These are phyloP conservation scores for Thalassaphorura encarpata DNA, from an alignment of 1,140 invertebrate genomes.

Conservation along the genomic window DNA sequence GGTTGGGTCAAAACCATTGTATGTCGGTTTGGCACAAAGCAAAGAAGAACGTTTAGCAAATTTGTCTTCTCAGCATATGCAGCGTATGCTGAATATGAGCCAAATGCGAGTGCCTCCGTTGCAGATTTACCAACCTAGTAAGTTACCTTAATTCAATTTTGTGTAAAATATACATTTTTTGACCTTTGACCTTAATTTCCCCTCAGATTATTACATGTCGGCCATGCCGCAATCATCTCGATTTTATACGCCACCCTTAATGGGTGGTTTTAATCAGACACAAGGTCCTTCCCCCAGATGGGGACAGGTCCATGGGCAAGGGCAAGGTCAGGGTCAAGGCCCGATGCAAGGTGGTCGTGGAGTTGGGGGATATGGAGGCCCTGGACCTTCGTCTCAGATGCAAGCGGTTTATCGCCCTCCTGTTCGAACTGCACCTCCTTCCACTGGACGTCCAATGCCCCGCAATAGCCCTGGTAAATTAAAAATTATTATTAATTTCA, in stretches of 20 bases:
- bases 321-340: slow-evolving; percentile 38
- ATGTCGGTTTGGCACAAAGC: slow-evolving; percentile 94
- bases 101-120: slow-evolving; percentile 80
- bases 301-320: slow-evolving; percentile 61
- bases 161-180: too few species aligned
- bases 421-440: slow-evolving; percentile 47
- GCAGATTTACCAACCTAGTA: slow-evolving; percentile 45
- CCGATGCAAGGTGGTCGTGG: slow-evolving; percentile 50
- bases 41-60: slow-evolving; percentile 98
- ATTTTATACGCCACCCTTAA: slow-evolving; percentile 76
- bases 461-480: too few species aligned
- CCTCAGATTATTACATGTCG: slow-evolving; percentile 72
- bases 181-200: slow-evolving; percentile 24
- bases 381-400: slow-evolving; percentile 25
- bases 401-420: slow-evolving; percentile 52
- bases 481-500: too few species aligned
- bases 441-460: too few species aligned
- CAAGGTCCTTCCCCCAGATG: slow-evolving; percentile 79
- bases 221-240: slow-evolving; percentile 72
- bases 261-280: slow-evolving; percentile 74
- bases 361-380: slow-evolving; percentile 44
- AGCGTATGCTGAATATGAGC: slow-evolving; percentile 88
- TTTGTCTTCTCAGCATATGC: slow-evolving; percentile 94
- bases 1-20: slow-evolving; percentile 90
- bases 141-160: too few species aligned